Evolutionary conservation across 2,797 vertebrate species (phyloP).

Genomic region (Crenichthys baileyi): DNA sequence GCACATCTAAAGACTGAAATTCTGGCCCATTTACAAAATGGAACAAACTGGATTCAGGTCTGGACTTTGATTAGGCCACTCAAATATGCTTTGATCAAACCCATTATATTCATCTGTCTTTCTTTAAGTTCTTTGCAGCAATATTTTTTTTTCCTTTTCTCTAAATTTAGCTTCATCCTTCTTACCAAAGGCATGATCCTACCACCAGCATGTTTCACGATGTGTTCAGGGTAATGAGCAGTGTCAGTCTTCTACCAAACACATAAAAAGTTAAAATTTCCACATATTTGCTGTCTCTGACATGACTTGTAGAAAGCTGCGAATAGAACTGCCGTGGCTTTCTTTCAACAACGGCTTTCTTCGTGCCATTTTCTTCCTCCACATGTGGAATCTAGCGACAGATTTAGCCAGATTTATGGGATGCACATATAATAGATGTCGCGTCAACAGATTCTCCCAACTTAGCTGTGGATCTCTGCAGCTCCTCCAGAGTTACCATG

Average conservation of each 20-base stretch:
- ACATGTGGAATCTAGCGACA: not conserved
- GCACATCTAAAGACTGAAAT: not conserved
- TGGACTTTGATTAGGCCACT: no score
- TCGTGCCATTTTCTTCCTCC: not conserved
- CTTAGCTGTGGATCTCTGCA: not conserved
- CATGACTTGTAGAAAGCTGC: not conserved
- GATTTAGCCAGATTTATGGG: not conserved
- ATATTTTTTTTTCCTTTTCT: not conserved
- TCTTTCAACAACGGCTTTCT: not conserved
- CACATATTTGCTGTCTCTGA: not conserved
- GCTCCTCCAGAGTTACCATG: not conserved
- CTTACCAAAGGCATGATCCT: not conserved
- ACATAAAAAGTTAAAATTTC: not conserved
- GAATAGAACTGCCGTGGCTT: not conserved
- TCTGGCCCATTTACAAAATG: not conserved
- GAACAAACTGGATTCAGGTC: no score
- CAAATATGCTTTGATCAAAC: no score
- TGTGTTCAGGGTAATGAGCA: not conserved
- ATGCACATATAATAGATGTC: not conserved
- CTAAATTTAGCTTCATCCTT: not conserved
- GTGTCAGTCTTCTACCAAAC: no score
- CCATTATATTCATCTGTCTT: not conserved
- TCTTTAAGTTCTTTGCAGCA: no score
- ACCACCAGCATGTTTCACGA: not conserved
- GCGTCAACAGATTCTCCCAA: not conserved